phyloP scores from a whole-genome alignment of 2,797 vertebrate species.

The Gambelia wislizenii region DNA sequence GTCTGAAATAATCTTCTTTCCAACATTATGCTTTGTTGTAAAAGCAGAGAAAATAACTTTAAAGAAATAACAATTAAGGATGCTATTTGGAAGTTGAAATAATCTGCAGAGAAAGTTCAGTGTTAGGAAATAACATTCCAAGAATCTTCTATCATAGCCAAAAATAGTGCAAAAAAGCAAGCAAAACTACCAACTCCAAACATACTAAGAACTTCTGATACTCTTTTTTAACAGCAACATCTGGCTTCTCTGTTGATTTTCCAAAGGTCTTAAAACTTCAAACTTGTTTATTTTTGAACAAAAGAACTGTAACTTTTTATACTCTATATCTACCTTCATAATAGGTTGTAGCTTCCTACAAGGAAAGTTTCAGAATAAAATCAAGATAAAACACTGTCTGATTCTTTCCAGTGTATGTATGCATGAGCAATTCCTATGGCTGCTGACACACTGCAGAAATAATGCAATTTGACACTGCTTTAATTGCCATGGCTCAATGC shows the following conservation, averaged over 20 bases:
- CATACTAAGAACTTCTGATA: fast-evolving
- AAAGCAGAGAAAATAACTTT: slow-evolving; percentile 6
- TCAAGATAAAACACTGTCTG: too few species aligned
- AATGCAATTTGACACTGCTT: too few species aligned
- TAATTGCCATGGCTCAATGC: too few species aligned
- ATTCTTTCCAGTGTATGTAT: slow-evolving; percentile 26
- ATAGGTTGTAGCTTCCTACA: neutral
- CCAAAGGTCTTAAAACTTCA: neutral
- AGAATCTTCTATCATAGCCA: neutral
- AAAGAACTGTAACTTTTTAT: neutral
- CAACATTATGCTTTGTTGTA: slow-evolving; percentile 25
- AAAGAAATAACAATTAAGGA: slow-evolving; percentile 21
- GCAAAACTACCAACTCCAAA: neutral
- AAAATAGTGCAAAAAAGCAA: neutral
- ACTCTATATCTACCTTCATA: neutral
- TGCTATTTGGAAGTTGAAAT: slow-evolving; percentile 19
- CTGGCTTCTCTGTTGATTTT: neutral
- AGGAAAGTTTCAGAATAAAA: neutral
- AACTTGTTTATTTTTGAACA: slow-evolving; percentile 8
- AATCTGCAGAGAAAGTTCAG: slow-evolving; percentile 4
- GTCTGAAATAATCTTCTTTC: neutral
- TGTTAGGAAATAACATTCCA: neutral
- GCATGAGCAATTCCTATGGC: too few species aligned
- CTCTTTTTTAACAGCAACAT: neutral
- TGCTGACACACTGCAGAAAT: too few species aligned